Conservation (phyloP, 2,888 invertebrate genomes). For the Drosophila mettleri region DNA sequence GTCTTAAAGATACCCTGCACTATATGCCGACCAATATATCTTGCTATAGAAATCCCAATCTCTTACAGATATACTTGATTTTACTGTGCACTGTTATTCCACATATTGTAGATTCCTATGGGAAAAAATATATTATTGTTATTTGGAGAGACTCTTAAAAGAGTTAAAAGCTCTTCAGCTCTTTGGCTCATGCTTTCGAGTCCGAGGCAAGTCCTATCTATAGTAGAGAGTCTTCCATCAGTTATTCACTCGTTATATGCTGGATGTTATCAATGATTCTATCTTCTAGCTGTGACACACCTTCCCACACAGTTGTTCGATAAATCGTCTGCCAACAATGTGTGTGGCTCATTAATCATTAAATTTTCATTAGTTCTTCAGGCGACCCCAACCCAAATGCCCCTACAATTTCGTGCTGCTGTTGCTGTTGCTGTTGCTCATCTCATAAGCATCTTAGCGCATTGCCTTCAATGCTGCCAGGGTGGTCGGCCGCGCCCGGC, state of each 20-base stretch:
- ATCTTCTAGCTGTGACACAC: background rate
- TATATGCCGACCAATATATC: no score
- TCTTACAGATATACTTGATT: no score
- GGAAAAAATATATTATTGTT: no score
- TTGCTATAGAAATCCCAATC: no score
- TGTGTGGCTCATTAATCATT: conserved; percentile 46
- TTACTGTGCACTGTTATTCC: no score
- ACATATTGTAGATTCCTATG: no score
- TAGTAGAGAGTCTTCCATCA: background rate
- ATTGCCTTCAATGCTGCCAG: conserved; percentile 13
- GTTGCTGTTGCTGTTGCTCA: background rate
- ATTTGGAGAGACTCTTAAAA: no score
- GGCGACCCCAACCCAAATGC: conserved; percentile 20
- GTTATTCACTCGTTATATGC: background rate
- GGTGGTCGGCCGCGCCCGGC: conserved; percentile 36
- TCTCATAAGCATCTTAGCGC: conserved; percentile 46
- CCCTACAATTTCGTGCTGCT: conserved; percentile 4
- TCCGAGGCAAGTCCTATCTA: no score
- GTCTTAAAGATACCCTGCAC: no score
- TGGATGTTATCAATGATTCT: background rate
- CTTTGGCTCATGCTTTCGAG: no score
- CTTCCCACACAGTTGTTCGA: background rate
- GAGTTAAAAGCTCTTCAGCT: no score
- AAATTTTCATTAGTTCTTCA: conserved; percentile 29
- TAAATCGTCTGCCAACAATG: background rate